phyloP scores from a whole-genome alignment of 2,888 invertebrate species.

The Megaustenia siamemsis region DNA sequence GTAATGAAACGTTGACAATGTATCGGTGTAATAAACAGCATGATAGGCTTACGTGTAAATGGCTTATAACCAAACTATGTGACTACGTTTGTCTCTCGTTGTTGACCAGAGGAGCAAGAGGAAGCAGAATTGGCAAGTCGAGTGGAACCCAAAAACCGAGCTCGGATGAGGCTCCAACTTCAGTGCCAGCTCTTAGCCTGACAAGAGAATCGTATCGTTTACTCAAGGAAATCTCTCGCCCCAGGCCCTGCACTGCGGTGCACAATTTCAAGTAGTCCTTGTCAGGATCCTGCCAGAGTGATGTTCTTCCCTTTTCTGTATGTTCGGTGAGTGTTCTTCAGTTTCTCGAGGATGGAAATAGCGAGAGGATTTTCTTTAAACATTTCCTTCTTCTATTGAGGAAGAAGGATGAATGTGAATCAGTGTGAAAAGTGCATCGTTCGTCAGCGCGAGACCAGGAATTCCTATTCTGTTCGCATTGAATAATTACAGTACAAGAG shows the following conservation, averaged over 20 bases:
- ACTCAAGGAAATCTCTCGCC: slow-evolving; percentile 21
- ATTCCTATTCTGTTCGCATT: slow-evolving; percentile 20
- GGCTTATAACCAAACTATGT: no score
- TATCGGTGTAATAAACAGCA: no score
- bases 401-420: not conserved
- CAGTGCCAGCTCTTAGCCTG: not conserved
- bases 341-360: slow-evolving; percentile 1
- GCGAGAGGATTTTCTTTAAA: not conserved
- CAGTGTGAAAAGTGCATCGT: slow-evolving; percentile 16
- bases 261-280: slow-evolving; percentile 23
- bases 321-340: not conserved
- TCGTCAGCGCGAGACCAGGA: slow-evolving; percentile 26
- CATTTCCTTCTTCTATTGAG: not conserved
- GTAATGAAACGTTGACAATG: no score
- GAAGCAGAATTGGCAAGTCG: not conserved
- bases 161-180: not conserved
- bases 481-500: slow-evolving; percentile 38
- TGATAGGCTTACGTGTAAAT: no score
- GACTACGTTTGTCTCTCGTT: not conserved
- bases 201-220: slow-evolving; percentile 39
- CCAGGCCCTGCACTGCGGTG: slow-evolving; percentile 3
- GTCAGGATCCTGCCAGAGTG: not conserved
- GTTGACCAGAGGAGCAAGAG: not conserved
- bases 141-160: slow-evolving; percentile 1
- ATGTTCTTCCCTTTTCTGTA: slow-evolving; percentile 8